Conservation (phyloP, 2,113 vertebrate species). For the Sphaerodactylus townsendi region DNA sequence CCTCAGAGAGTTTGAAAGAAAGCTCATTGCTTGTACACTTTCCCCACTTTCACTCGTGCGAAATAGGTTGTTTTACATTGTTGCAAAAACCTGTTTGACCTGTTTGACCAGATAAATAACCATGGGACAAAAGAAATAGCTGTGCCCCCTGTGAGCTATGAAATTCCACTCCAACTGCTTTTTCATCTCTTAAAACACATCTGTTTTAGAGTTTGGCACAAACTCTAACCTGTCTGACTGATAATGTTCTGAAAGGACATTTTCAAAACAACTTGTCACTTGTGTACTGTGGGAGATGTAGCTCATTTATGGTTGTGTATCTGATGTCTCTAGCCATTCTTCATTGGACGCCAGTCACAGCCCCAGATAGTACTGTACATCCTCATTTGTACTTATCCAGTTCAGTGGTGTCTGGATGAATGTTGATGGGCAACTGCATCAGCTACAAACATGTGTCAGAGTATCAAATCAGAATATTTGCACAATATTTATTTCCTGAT, state of each 20-base stretch:
- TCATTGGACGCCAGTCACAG: too few species aligned
- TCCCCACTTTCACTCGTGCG: neutral
- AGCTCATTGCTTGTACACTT: neutral
- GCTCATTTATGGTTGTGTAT: neutral
- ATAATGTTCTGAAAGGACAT: neutral
- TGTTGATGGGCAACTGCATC: neutral
- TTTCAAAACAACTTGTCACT: neutral
- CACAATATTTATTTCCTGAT: neutral
- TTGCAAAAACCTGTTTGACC: neutral
- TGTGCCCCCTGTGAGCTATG: neutral
- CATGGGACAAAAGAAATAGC: neutral
- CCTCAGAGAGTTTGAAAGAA: neutral
- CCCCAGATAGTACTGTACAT: too few species aligned
- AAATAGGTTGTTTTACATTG: neutral
- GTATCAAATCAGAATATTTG: neutral
- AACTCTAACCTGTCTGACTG: too few species aligned
- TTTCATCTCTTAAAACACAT: neutral
- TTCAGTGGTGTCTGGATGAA: neutral
- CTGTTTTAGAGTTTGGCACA: neutral
- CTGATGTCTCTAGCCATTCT: too few species aligned
- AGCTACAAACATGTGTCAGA: too few species aligned
- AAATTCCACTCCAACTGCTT: neutral
- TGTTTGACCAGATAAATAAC: neutral
- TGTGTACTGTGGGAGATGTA: neutral
- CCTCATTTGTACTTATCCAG: neutral